phyloP scores from a whole-genome alignment of 2,797 vertebrate genomes.

The Halcyon badia region DNA sequence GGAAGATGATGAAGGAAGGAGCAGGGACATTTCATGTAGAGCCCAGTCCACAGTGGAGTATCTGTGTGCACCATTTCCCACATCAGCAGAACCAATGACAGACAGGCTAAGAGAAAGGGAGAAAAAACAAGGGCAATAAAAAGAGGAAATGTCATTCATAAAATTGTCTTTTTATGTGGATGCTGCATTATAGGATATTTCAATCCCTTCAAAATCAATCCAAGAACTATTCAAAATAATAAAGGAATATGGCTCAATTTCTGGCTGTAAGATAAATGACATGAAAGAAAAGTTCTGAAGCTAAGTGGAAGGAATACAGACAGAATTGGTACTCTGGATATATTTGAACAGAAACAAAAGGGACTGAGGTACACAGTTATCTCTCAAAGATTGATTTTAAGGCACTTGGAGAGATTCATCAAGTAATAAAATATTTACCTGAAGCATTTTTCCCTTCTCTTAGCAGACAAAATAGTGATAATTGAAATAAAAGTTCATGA shows the following conservation, averaged over 20 bases:
- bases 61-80: not conserved
- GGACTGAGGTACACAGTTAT: not conserved
- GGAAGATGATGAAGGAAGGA: not conserved
- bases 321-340: not conserved
- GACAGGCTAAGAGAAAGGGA: not conserved
- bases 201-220: slow-evolving; percentile 23
- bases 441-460: not conserved
- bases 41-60: not conserved
- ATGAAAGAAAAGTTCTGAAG: slow-evolving; percentile 16
- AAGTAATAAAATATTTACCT: slow-evolving; percentile 27
- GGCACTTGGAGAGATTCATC: not conserved
- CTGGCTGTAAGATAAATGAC: slow-evolving; percentile 1
- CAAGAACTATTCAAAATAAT: slow-evolving; percentile 17
- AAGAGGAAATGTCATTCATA: not conserved
- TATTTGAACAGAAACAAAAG: slow-evolving; percentile 30
- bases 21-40: not conserved
- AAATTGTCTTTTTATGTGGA: slow-evolving; percentile 5
- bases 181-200: slow-evolving; percentile 24
- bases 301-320: not conserved
- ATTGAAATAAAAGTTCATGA: not conserved
- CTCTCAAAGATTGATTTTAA: not conserved
- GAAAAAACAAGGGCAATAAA: not conserved
- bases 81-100: not conserved
- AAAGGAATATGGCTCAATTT: not conserved
- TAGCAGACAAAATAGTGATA: not conserved